Evolutionary conservation across 2,888 invertebrate genomes (phyloP), one percentile per base, ranked within the genome.

Genomic region (Drosophila lutescens): DNA sequence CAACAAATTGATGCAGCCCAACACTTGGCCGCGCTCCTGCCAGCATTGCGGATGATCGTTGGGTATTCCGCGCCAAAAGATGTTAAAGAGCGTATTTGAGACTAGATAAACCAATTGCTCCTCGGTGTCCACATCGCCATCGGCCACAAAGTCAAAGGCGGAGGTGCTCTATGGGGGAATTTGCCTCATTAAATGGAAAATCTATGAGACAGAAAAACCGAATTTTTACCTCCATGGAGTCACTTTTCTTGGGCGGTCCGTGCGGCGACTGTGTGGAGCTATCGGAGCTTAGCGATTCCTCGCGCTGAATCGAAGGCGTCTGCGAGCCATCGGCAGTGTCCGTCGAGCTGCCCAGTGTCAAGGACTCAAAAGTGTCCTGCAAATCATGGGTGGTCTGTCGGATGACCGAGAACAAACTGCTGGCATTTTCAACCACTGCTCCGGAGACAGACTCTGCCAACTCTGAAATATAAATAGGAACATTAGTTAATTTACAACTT

Each of bases 1-100:
- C 41, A 94, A 88, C 41, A 93, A 90, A 90, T 94, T 94, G 34
- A 95, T 93, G 80, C 94, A 94, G 9, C 94, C 93, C 80, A 94
- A 91, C 1, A 95, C 94, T 88, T 94, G 93, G 9, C 94, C 94
- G 40, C 94, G 92, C 79, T 94, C 93, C 91, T 93, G 93, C 94
- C 94, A 95, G 36, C 93, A 93, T 13, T 93, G 92, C 26, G 92
- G 92, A 78, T 93, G 92, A 26, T 93, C 93, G 50, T 93, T 93
- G 58, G 93, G 93, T 20, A 94, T 92, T 15, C 94, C 94, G 73
- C 94, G 93, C 94, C 94, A 94, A 85, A 94, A 92, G 1, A 95
- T 90, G 9, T 93, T 94, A 74, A 94, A 93, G 40, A 94, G 86
- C 49, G 94, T 93, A 77, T 94, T 93, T 1, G 94, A 92, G 9